A percentile compares a stretch with the other conserved stretches of the same genome.
These are phyloP conservation scores for Ranitomeya variabilis DNA, from an alignment of 2,113 vertebrate genomes.

Conservation along the genomic window DNA sequence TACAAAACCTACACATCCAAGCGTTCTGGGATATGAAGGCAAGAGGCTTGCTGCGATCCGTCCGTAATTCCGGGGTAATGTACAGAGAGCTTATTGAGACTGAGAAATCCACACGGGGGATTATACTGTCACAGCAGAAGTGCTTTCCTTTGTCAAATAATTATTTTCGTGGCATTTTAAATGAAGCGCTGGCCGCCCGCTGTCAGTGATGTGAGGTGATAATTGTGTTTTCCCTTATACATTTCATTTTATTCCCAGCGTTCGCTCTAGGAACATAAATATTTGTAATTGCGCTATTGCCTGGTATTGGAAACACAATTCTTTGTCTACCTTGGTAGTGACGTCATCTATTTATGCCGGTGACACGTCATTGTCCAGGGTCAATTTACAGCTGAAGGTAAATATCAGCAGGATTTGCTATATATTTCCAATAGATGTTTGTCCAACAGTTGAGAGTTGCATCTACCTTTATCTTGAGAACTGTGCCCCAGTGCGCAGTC, in stretches of 20 bases:
- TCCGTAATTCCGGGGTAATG: background rate
- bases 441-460: no score
- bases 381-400: no score
- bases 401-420: no score
- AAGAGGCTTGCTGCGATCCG: constrained; percentile 15
- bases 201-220: constrained; percentile 21
- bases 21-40: background rate
- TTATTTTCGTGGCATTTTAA: constrained; percentile 39
- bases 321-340: background rate
- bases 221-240: constrained; percentile 39
- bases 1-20: background rate
- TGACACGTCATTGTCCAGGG: no score
- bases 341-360: no score
- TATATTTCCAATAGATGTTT: no score
- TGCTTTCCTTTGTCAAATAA: constrained; percentile 9
- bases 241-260: constrained; percentile 29
- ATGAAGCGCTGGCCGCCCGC: background rate
- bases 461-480: no score
- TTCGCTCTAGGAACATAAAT: background rate
- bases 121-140: constrained; percentile 11
- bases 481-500: no score
- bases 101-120: constrained; percentile 16
- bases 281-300: background rate
- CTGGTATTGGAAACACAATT: background rate
- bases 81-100: background rate